Evolutionary conservation across 2,113 vertebrate species (phyloP).

Genomic region (Hydropotes inermis): DNA sequence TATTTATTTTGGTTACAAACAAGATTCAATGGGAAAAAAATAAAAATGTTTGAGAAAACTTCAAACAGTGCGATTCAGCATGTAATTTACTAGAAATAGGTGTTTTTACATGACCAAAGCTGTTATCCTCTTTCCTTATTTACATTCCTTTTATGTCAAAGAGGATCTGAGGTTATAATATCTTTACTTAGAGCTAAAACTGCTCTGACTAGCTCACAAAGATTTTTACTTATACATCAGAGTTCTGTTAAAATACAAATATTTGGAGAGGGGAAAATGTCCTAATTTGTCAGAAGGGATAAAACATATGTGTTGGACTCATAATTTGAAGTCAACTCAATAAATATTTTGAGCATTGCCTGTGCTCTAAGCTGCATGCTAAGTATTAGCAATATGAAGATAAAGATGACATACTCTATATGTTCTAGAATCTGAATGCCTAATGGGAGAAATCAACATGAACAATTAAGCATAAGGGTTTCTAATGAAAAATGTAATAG

Average conservation of each 20-base stretch:
- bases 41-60: neutral
- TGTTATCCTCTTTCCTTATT: neutral
- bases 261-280: neutral
- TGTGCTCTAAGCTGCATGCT: neutral
- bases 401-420: neutral
- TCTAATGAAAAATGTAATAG: neutral
- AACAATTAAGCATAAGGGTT: neutral
- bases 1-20: neutral
- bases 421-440: neutral
- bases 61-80: neutral
- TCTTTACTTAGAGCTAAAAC: constrained; percentile 17
- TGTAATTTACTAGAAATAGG: neutral
- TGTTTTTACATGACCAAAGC: neutral
- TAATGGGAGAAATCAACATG: neutral
- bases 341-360: neutral
- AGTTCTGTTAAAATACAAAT: constrained; percentile 1
- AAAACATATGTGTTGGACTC: neutral
- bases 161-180: neutral
- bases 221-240: neutral
- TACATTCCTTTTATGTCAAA: neutral
- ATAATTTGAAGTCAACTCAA: neutral
- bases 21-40: neutral
- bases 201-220: neutral
- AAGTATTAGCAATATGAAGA: neutral
- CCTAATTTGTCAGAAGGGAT: neutral